Percentiles rank a stretch among this genome's conserved stretches.
Conservation (phyloP, 2,113 vertebrate species). For the Buteo buteo region DNA sequence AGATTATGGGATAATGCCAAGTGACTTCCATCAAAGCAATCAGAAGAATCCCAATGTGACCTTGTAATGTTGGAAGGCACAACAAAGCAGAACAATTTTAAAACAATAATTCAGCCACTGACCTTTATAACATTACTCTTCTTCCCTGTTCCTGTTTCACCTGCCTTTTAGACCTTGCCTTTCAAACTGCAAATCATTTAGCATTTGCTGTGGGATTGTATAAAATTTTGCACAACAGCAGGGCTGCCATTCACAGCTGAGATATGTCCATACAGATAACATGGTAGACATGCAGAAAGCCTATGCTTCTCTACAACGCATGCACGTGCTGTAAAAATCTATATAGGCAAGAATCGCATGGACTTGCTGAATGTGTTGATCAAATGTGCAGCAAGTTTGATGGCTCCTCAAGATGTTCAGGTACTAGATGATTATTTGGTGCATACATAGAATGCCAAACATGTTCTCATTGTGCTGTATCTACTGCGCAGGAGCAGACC, state of each 20-base stretch:
- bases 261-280: background rate
- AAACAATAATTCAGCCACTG: background rate
- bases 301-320: background rate
- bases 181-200: background rate
- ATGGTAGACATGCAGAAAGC: background rate
- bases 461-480: background rate
- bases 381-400: background rate
- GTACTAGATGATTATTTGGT: background rate
- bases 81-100: background rate
- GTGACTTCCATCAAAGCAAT: background rate
- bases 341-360: background rate
- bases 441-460: too few species aligned
- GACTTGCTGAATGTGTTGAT: background rate
- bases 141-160: background rate
- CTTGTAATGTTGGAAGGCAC: background rate
- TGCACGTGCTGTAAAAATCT: background rate
- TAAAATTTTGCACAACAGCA: background rate
- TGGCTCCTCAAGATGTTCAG: background rate
- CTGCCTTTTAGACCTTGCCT: background rate
- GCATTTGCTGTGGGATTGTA: background rate
- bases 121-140: background rate
- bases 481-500: background rate
- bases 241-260: background rate
- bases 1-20: background rate
- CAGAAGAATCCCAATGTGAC: background rate